Base-by-base conservation (phyloP, 2,888 invertebrate species). In the Ptilodon capucinus region DNA sequence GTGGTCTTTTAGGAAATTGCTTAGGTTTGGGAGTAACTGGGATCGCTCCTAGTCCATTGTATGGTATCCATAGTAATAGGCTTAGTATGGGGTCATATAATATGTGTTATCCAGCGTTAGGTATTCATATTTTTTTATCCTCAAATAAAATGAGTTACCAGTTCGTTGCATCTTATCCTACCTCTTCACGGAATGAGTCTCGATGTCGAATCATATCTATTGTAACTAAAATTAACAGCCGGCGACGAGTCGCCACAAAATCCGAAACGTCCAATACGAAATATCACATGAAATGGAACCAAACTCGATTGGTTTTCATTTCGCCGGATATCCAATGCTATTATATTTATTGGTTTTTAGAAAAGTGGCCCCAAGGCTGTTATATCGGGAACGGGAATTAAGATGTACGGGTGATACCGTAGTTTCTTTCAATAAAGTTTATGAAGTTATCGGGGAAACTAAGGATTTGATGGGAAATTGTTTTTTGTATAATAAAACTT, bases 311-410 rank as follows among this genome's bases (percentile, higher is more conserved):
- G 81, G 69, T 75, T 83, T 81, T 81, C 79, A 80, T 79, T 75
- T 70, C 72, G 51, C 59, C 66, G 74, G 79, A 74, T 76, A 79
- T 75, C 83, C 77, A 60, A 72, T 66, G 68, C 74, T 66, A 80
- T 84, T 84, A 82, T 83, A 84, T 83, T 84, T 85, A 86, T 86
- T 83, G 80, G 74, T 82, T 83, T 79, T 80, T 74, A 74, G 74
- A 76, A 75, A 84, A 84, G 72, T 80, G 78, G 76, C 81, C 79
- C 71, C 73, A 39, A 62, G 79, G 73, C 73, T 58, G 61, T 74
- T 71, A 77, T 79, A 77, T 76, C 68, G 69, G 53, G 48, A 57
- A 57, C 52, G 60, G 56, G 71, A 79, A 84, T 83, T 81, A 82
- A 76, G 74, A 75, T 68, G 39, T 63, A 17, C 35, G 35, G 38